Evolutionary conservation across 2,888 invertebrate species (phyloP), one percentile per base, ranked within the genome.

Genomic region (Axea sp.): DNA sequence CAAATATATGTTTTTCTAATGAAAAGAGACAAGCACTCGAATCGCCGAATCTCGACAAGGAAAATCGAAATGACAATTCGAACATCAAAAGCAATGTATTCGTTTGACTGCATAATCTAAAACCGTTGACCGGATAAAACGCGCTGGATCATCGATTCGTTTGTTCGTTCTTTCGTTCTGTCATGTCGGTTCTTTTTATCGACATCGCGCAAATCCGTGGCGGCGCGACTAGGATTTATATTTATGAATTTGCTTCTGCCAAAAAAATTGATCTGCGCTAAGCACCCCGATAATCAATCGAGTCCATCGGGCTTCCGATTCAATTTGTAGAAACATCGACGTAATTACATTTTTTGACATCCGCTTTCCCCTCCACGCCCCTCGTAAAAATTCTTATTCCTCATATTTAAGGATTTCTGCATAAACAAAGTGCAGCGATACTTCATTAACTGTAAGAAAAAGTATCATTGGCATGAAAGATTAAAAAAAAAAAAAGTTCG

Each of bases 261-360:
- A 31, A 43, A 53, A 35, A 28, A 31, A 15, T 1, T 9, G 6
- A 15, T 30, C 28, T 12, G 15, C 15, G 28, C 9, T 64, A 51
- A 64, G 51, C 53, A 43, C 62, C 26, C 28, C 19, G 45, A 55
- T 55, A 65, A 65, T 65, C 64, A 64, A 64, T 65, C 41, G 53
- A 4, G 19, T 30, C 28, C 55, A 49, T 65, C 22, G 7, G 26
- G 53, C 45, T 65, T 65, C 8, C 45, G 22, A 55, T 65, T 65
- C 53, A 65, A 55, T 65, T 65, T 55, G 65, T 65, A 33, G 51
- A 28, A 12, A 12, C n/a, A 8, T 30, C 15, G 41, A 28, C 43
- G 43, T 64, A 53, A 64, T 64, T 53, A n/a, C n/a, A 64, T 7
- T 62, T 64, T 64, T 64, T 53, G 41, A 62, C 33, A 17, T 62